Conservation (phyloP, 2,888 invertebrate species). For the Crematogaster levior region DNA sequence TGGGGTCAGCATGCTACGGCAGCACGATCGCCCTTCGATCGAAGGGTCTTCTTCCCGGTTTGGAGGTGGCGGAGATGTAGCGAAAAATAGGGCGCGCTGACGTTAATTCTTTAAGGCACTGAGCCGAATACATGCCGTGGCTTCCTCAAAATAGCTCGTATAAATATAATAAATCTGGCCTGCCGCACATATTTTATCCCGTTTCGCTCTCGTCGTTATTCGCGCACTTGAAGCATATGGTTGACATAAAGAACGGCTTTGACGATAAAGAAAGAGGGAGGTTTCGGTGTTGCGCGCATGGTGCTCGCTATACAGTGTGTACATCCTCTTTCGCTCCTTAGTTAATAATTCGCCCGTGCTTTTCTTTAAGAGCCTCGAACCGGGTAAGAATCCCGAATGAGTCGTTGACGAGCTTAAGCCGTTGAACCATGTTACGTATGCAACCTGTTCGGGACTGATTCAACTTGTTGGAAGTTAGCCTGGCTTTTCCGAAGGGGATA, state of each 20-base stretch:
- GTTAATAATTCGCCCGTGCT: slow-evolving; percentile 50
- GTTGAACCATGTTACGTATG: slow-evolving; percentile 58
- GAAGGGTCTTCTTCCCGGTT: slow-evolving; percentile 37
- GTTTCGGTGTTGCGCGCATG: slow-evolving; percentile 7
- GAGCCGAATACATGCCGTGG: slow-evolving; percentile 32
- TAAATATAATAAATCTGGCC: slow-evolving; percentile 47
- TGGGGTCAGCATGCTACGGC: slow-evolving; percentile 35
- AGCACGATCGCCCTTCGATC: slow-evolving; percentile 34
- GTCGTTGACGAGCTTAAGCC: slow-evolving; percentile 51
- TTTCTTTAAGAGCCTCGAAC: slow-evolving; percentile 31
- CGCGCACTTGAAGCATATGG: slow-evolving; percentile 29
- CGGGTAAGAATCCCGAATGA: slow-evolving; percentile 59
- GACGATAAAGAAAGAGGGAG: slow-evolving; percentile 22
- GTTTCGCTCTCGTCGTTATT: slow-evolving; percentile 30
- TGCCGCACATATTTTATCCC: slow-evolving; percentile 23
- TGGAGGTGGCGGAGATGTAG: slow-evolving; percentile 6
- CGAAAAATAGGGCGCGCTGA: slow-evolving; percentile 41
- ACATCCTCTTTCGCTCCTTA: background rate
- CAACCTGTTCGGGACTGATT: slow-evolving; percentile 64
- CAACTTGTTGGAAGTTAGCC: slow-evolving; percentile 69
- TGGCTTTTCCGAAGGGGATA: slow-evolving; percentile 48
- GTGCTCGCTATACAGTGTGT: slow-evolving; percentile 5
- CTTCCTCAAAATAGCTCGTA: slow-evolving; percentile 40
- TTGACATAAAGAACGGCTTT: slow-evolving; percentile 43
- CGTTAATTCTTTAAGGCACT: slow-evolving; percentile 49